Base-by-base conservation (phyloP, 2,113 vertebrate genomes). In the Poeciliopsis occidentalis region DNA sequence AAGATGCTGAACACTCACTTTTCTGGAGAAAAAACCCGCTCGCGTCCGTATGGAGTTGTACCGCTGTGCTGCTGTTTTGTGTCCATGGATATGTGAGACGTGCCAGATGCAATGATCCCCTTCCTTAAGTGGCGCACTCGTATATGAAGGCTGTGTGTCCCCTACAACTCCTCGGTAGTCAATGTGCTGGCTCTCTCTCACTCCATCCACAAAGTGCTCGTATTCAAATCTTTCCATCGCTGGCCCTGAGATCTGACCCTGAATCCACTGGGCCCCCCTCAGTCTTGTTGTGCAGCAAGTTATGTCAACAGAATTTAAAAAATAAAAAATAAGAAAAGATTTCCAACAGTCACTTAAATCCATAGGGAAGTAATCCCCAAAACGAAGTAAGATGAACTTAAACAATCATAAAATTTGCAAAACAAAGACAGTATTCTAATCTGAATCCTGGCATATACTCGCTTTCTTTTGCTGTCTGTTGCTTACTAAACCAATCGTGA, bases 41-140 rank as follows among this genome's bases (percentile, higher is more conserved):
- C 95, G 95, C 71, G 95, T 94, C 60, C 95, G 93, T 12, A 94
- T 96, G 69, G 95, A 95, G 24, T 85, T 96, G 92, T 95, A 96
- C 65, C 96, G 78, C 91, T 96, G 96, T n/a, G 96, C 96, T 19
- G 94, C 96, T 29, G 95, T 96, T 92, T 96, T 94, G 66, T 95
- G 93, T 31, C 89, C 80, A 6, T 93, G 93, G 32, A 87, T 66
- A 4, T 93, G 93, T 29, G 90, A 64, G 79, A 82, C 84, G 81
- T 90, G 87, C 47, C 89, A 88, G 63, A 84, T 8, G 10, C 64
- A 85, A 60, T 64, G 63, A 24, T 86, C 84, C 10, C 68, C 69
- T 13, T 88, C 81, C 22, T n/a, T 3, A 17, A 69, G 7, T 41
- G 75, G 65, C 22, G 31, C 26, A 27, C 1, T 64, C 24, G 31